Evolutionary conservation across 2,888 invertebrate genomes (phyloP).

Genomic region (Hydropsyche betteni): DNA sequence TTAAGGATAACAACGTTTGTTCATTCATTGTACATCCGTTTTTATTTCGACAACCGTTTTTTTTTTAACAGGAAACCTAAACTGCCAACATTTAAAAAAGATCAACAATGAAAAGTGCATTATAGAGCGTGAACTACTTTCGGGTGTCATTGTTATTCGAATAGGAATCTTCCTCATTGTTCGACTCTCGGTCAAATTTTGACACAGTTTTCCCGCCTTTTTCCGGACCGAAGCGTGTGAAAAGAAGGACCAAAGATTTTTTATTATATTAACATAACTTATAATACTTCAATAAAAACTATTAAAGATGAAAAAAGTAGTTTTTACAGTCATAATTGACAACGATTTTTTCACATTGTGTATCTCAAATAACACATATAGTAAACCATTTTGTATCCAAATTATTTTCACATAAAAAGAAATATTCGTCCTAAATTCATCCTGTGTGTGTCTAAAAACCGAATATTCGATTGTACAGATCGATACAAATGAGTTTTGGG

Average conservation of each 20-base stretch:
- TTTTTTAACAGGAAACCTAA: conserved; percentile 20
- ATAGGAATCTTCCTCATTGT: background rate
- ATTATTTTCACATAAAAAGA: background rate
- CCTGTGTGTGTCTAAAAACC: background rate
- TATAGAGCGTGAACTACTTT: conserved; percentile 31
- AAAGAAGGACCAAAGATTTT: too few species aligned
- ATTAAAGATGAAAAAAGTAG: background rate
- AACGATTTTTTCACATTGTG: too few species aligned
- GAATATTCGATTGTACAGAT: conserved; percentile 25
- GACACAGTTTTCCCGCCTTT: conserved; percentile 6
- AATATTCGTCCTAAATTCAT: background rate
- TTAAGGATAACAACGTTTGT: too few species aligned
- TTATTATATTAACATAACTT: too few species aligned
- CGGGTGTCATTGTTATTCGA: conserved; percentile 15
- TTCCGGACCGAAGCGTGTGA: too few species aligned
- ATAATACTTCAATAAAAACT: background rate
- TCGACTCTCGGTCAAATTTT: background rate
- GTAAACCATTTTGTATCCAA: background rate
- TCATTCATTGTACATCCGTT: too few species aligned
- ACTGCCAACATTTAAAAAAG: conserved; percentile 5
- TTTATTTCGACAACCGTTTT: background rate
- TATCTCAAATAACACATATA: background rate
- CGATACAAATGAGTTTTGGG: conserved; percentile 41
- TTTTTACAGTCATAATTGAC: background rate
- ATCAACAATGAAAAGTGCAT: conserved; percentile 11